Conservation (phyloP, 2,888 invertebrate genomes). For the Trachelus troglodyta region DNA sequence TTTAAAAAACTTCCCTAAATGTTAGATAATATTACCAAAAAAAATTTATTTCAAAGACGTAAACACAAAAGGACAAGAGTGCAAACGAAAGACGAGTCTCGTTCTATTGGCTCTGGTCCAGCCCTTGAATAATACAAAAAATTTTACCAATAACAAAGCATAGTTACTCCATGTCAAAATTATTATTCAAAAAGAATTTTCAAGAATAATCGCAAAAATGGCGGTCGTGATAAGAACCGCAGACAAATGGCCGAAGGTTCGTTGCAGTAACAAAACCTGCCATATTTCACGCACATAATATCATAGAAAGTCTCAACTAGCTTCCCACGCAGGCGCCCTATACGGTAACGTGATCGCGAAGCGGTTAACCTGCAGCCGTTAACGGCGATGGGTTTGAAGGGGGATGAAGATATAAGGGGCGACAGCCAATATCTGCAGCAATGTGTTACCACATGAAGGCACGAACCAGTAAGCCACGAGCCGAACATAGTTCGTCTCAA, state of each 20-base stretch:
- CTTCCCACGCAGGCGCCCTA: not conserved
- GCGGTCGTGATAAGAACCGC: not conserved
- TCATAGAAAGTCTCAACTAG: conserved; percentile 13
- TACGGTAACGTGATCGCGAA: conserved; percentile 23
- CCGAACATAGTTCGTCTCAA: conserved; percentile 15
- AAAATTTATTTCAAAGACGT: not conserved
- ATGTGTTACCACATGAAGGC: conserved; percentile 30
- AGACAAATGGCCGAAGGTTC: not conserved
- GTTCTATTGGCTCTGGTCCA: not conserved
- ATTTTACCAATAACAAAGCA: no score
- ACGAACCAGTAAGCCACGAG: not conserved
- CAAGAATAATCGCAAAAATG: not conserved
- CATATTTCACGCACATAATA: conserved; percentile 44
- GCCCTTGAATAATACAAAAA: not conserved
- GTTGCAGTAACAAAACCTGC: not conserved
- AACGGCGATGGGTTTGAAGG: conserved; percentile 22
- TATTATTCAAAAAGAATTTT: conserved; percentile 39
- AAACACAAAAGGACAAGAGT: not conserved
- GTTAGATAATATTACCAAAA: not conserved
- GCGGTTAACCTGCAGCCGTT: conserved; percentile 28
- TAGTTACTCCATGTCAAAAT: conserved; percentile 20
- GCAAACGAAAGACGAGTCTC: not conserved
- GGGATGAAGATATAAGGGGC: conserved; percentile 35
- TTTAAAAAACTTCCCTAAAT: not conserved
- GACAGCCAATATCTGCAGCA: conserved; percentile 37